Conservation (phyloP, 2,888 invertebrate species). For the Autographa pulchrina region DNA sequence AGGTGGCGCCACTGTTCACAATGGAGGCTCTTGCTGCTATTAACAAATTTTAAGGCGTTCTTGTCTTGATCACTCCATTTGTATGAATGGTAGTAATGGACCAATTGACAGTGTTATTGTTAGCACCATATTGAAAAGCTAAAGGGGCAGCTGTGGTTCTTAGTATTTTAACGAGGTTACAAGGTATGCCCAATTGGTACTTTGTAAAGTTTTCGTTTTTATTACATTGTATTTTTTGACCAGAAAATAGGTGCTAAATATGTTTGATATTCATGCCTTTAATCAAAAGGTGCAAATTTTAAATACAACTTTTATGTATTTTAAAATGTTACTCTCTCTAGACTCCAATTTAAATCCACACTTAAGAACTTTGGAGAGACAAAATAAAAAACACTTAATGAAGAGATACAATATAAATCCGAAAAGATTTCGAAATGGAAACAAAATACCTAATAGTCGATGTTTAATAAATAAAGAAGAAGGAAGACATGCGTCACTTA, state of each 20-base stretch:
- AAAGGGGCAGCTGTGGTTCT: background rate
- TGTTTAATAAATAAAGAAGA: background rate
- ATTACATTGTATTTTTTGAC: no score
- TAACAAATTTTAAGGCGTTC: slow-evolving; percentile 61
- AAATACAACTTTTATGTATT: no score
- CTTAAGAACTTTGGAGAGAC: no score
- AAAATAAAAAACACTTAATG: background rate
- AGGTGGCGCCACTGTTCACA: slow-evolving; percentile 54
- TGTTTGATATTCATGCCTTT: no score
- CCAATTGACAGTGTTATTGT: slow-evolving; percentile 18
- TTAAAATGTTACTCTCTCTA: no score
- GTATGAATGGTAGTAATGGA: slow-evolving; percentile 38
- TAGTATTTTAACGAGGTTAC: background rate
- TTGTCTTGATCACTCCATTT: slow-evolving; percentile 60
- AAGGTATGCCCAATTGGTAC: background rate
- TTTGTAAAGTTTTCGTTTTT: no score
- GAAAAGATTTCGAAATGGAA: background rate
- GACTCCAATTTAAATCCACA: no score
- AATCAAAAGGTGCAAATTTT: no score
- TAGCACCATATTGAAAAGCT: background rate
- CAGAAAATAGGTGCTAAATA: no score
- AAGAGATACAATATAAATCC: background rate
- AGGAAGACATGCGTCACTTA: background rate
- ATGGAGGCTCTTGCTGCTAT: slow-evolving; percentile 57
- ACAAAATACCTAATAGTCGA: background rate